These are phyloP conservation scores for Astur gentilis DNA, from an alignment of 2,113 vertebrate genomes.

Conservation along the genomic window DNA sequence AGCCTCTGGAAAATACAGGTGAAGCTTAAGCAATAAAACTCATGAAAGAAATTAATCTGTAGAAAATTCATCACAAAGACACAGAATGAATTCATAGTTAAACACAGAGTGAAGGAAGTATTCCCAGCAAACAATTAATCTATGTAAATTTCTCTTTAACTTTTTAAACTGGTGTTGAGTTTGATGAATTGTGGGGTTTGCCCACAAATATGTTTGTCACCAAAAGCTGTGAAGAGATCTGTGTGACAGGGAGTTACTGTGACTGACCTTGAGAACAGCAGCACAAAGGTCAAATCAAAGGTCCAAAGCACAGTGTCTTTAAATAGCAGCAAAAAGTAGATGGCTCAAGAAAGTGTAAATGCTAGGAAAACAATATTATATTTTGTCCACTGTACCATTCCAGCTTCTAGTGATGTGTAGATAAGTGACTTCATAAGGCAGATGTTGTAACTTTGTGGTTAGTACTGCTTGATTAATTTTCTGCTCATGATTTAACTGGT, in stretches of 20 bases:
- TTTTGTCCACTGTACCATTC: constrained; percentile 10
- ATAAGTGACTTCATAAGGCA: constrained; percentile 35
- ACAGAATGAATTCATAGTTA: neutral
- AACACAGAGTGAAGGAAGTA: neutral
- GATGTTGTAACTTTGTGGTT: constrained; percentile 24
- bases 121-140: neutral
- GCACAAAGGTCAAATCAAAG: neutral
- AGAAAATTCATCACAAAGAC: neutral
- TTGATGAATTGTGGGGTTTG: neutral
- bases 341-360: neutral
- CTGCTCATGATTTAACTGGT: neutral
- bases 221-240: neutral
- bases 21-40: neutral
- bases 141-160: neutral
- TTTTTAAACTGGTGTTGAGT: neutral
- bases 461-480: constrained; percentile 21
- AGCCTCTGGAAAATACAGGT: neutral
- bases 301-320: neutral
- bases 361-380: neutral
- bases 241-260: neutral
- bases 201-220: neutral
- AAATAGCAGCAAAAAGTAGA: neutral
- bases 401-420: neutral
- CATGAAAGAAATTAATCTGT: neutral
- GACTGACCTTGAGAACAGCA: neutral